Percentiles rank a stretch among this genome's conserved stretches.
phyloP scores from a whole-genome alignment of 2,888 invertebrate genomes.

The Euplexia lucipara region DNA sequence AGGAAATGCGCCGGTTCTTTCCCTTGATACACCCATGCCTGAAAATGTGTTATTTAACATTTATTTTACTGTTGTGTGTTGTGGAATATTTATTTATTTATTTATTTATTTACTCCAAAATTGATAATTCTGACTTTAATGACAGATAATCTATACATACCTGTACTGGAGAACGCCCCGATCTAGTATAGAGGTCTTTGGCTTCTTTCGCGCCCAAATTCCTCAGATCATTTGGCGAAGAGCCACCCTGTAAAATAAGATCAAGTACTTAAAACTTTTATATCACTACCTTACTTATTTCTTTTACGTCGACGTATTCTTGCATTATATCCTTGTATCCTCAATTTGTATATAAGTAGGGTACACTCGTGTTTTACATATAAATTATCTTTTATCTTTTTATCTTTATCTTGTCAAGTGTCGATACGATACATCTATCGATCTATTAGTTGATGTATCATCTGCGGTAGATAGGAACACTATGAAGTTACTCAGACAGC shows the following conservation, averaged over 20 bases:
- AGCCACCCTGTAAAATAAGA: slow-evolving; percentile 92
- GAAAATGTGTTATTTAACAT: slow-evolving; percentile 47
- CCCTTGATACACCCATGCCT: slow-evolving; percentile 96
- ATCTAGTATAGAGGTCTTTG: slow-evolving; percentile 88
- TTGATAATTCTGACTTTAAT: not conserved
- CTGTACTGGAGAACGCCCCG: slow-evolving; percentile 89
- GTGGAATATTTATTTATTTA: too few species aligned
- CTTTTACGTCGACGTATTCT: too few species aligned
- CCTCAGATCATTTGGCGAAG: slow-evolving; percentile 94
- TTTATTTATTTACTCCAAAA: too few species aligned
- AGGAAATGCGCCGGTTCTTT: slow-evolving; percentile 98
- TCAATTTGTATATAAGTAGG: too few species aligned
- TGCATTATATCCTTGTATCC: too few species aligned
- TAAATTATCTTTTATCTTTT: too few species aligned
- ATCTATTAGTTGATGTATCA: too few species aligned
- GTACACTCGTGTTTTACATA: too few species aligned
- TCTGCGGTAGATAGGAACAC: not conserved
- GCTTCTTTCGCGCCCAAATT: slow-evolving; percentile 93
- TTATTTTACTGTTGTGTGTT: too few species aligned
- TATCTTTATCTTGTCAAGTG: too few species aligned
- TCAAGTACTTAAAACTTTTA: not conserved
- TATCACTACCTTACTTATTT: too few species aligned
- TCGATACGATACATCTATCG: too few species aligned
- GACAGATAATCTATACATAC: slow-evolving; percentile 67
- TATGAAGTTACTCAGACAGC: not conserved